Evolutionary conservation across 92 coral and sea anemone species (phyloP), one percentile per base, ranked within the genome.

Genomic region (Pocillopora grandis): DNA sequence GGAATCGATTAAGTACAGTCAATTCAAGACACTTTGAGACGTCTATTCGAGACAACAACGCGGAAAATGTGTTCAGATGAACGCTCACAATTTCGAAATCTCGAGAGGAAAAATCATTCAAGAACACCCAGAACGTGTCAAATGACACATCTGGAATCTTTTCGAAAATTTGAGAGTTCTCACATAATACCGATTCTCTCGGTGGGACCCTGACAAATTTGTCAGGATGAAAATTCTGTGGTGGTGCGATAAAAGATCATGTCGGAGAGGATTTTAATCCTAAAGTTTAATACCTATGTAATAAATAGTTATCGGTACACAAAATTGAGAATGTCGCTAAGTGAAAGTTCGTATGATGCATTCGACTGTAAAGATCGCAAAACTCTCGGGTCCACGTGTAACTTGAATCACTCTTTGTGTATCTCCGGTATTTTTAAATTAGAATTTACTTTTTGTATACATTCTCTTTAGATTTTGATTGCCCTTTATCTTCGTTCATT

Each of bases 11-110:
- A 21, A 31, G 19, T 31, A 49, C 55, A 68, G 31, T 14, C n/a
- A 14, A 68, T 18, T 6, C 12, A 48, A 18, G 49, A 17, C 15
- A 67, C 42, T 68, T 13, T 33, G 9, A 68, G 73, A 69, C 20
- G 16, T 68, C 56, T 35, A 15, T 15, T 69, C 7, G 13, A 5
- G 20, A 52, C 20, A 20, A 52, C 10, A 68, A 12, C 72, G 15
- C 52, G 72, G 72, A 12, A 11, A 68, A 17, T 69, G 56, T 19
- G 19, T 35, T 11, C 74, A 14, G 42, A n/a, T 35, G 55, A 69
- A 36, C 74, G 74, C 74, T 13, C 13, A 33, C 31, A 69, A 69
- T 36, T 48, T 69, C 74, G 74, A 69, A 69, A 69, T 69, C 16
- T 33, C 6, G 56, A 14, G 20, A 20, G 16, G 21, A 12, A 35